Percentiles rank a stretch among this genome's conserved stretches.
Conservation (phyloP, 2,797 vertebrate species). For the Parauchenoglanis ngamensis region DNA sequence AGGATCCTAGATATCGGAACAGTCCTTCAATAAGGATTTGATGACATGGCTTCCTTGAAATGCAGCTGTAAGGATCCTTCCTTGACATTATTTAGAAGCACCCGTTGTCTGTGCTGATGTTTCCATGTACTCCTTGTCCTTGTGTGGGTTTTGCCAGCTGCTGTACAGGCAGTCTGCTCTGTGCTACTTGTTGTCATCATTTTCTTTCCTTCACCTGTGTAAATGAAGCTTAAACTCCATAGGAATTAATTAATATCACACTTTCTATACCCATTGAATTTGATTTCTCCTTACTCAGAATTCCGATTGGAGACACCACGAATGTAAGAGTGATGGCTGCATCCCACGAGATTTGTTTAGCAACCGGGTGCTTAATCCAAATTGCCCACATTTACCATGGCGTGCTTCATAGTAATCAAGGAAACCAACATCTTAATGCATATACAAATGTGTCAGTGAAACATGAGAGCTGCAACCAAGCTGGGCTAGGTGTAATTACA, state of each 20-base stretch:
- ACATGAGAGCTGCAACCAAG: not conserved
- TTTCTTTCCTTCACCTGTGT: not conserved
- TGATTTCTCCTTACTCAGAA: not conserved
- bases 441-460: not conserved
- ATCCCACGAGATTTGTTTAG: not conserved
- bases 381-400: not conserved
- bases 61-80: no score
- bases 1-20: no score
- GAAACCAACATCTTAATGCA: not conserved
- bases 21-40: no score
- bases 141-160: not conserved
- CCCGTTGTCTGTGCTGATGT: not conserved
- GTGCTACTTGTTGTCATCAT: not conserved
- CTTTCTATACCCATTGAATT: not conserved
- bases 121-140: not conserved
- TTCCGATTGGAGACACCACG: not conserved
- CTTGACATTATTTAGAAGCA: no score
- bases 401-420: not conserved
- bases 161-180: not conserved
- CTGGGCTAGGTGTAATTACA: not conserved
- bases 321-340: not conserved
- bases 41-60: no score
- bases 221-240: not conserved
- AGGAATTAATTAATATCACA: not conserved
- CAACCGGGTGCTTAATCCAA: not conserved